phyloP scores from a whole-genome alignment of 1,140 invertebrate genomes.

The Adoxophyes honmai region DNA sequence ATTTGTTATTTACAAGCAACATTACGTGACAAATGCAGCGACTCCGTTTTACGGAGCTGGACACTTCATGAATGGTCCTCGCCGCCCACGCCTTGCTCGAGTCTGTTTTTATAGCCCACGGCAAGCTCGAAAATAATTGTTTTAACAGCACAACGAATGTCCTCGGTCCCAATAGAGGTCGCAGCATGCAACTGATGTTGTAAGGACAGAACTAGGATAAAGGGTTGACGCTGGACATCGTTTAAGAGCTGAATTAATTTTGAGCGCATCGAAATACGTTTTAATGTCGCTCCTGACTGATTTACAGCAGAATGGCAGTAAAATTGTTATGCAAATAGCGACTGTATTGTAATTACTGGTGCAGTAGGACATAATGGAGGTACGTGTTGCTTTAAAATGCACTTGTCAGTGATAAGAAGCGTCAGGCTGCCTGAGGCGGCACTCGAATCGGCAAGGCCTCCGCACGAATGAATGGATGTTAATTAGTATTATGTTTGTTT shows the following conservation, averaged over 20 bases:
- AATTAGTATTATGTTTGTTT: slow-evolving; percentile 67
- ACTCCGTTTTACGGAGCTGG: slow-evolving; percentile 30
- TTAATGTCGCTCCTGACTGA: too few relatives aligned
- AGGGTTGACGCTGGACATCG: too few relatives aligned
- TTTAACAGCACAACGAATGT: slow-evolving; percentile 48
- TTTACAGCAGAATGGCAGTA: neutral
- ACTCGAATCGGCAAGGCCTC: slow-evolving; percentile 50
- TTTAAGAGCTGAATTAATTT: too few relatives aligned
- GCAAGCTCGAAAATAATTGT: slow-evolving; percentile 51
- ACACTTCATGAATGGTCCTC: slow-evolving; percentile 46
- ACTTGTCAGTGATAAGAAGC: slow-evolving; percentile 49
- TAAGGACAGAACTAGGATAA: too few relatives aligned
- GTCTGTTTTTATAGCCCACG: slow-evolving; percentile 45
- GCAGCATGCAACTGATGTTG: neutral
- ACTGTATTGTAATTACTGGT: neutral
- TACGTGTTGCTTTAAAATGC: slow-evolving; percentile 29
- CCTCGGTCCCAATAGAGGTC: slow-evolving; percentile 39
- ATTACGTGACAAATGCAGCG: slow-evolving; percentile 1
- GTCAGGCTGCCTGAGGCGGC: slow-evolving; percentile 24
- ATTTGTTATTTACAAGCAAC: neutral
- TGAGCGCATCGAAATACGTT: too few relatives aligned
- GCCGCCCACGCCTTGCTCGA: slow-evolving; percentile 37
- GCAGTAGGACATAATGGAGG: neutral
- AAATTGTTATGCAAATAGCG: slow-evolving; percentile 5
- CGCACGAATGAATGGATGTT: slow-evolving; percentile 66